Percentiles rank a stretch among this genome's conserved stretches.
phyloP scores from a whole-genome alignment of 2,888 invertebrate species.

The Philereme transversata region DNA sequence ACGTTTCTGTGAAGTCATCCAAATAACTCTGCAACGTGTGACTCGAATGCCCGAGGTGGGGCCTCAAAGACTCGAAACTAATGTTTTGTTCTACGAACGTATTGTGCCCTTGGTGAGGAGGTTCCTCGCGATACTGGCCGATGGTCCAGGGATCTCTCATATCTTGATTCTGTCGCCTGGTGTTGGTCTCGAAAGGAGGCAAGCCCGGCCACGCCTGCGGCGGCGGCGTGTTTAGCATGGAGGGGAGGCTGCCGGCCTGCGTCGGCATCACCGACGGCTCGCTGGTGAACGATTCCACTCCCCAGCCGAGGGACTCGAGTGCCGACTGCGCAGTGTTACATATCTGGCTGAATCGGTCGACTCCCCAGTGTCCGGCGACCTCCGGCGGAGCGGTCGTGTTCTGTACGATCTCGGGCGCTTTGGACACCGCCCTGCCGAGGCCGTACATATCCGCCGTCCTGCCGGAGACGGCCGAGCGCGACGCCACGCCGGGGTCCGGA shows the following conservation, averaged over 20 bases:
- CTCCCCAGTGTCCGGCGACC: slow-evolving; percentile 62
- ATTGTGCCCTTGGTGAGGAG: slow-evolving; percentile 67
- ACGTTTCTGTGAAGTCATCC: slow-evolving; percentile 71
- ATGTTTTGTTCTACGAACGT: slow-evolving; percentile 71
- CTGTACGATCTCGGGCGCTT: slow-evolving; percentile 60
- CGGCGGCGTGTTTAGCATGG: slow-evolving; percentile 65
- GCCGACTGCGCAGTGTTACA: slow-evolving; percentile 49
- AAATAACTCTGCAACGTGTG: slow-evolving; percentile 64
- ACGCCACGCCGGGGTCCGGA: slow-evolving; percentile 62
- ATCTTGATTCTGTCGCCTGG: slow-evolving; percentile 55
- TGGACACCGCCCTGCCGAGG: slow-evolving; percentile 57
- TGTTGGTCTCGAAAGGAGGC: slow-evolving; percentile 61
- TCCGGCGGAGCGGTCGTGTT: slow-evolving; percentile 57
- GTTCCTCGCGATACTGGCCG: slow-evolving; percentile 73
- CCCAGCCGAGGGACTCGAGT: slow-evolving; percentile 71
- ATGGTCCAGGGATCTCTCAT: slow-evolving; percentile 70
- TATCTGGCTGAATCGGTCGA: slow-evolving; percentile 62
- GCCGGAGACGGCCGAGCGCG: slow-evolving; percentile 48
- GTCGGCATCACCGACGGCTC: slow-evolving; percentile 50
- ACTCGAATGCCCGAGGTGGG: slow-evolving; percentile 56
- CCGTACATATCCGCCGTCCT: slow-evolving; percentile 61
- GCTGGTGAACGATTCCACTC: slow-evolving; percentile 51
- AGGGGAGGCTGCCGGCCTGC: slow-evolving; percentile 53
- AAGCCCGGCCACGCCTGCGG: slow-evolving; percentile 65
- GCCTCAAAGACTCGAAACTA: slow-evolving; percentile 66